These are phyloP conservation scores for Plutomurus gul DNA, from an alignment of 1,140 invertebrate genomes.

Conservation along the genomic window DNA sequence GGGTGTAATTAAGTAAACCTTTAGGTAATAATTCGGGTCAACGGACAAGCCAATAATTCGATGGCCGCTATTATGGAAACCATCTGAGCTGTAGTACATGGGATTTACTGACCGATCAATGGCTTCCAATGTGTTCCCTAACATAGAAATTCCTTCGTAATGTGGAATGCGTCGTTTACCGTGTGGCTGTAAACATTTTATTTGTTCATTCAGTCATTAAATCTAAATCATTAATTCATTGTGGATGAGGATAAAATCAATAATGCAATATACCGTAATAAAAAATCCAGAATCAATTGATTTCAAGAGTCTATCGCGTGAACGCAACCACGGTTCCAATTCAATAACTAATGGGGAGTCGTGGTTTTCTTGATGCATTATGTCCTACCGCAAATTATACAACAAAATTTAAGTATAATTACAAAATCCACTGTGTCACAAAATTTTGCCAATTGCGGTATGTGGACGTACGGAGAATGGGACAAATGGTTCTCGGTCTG, in stretches of 20 bases:
- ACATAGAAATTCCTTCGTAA: conserved; percentile 25
- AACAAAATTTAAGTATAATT: no score
- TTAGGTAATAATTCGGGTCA: not conserved
- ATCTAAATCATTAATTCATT: no score
- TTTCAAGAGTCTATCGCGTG: no score
- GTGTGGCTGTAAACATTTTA: not conserved
- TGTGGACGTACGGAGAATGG: not conserved
- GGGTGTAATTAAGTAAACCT: no score
- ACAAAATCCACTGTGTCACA: not conserved
- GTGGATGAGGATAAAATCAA: not conserved
- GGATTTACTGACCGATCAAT: not conserved
- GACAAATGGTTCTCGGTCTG: not conserved
- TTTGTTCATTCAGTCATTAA: no score
- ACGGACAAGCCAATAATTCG: not conserved
- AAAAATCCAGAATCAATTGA: no score
- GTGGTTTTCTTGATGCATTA: no score
- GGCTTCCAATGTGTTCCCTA: conserved; percentile 2
- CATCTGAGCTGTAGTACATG: not conserved
- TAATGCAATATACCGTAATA: no score
- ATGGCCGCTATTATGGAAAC: conserved; percentile 31
- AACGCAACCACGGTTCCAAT: no score
- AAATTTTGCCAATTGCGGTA: not conserved
- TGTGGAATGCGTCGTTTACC: not conserved
- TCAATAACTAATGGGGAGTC: no score
- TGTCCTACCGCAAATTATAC: no score